Base-by-base conservation (phyloP, 1,140 invertebrate species). In the Zaprionus inermis region DNA sequence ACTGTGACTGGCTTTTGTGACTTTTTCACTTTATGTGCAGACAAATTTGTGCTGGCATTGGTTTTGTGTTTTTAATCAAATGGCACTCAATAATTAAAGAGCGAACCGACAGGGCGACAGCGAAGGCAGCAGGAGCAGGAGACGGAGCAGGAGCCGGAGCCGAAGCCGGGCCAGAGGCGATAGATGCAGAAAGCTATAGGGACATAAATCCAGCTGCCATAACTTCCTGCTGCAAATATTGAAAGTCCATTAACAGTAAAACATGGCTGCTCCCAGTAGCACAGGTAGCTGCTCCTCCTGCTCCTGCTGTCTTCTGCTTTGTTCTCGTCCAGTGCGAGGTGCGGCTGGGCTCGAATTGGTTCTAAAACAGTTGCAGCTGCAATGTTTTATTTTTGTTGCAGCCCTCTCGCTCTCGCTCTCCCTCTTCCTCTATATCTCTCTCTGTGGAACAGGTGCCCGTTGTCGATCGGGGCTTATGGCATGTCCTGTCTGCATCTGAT, bases 231-330 rank as follows among this genome's bases (percentile, higher is more conserved):
- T 67, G 80, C 74, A 84, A 84, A 88, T 89, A 88, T 88, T 63
- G 84, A 88, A 88, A 88, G 80, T 88, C 84, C 84, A 88, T 88
- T 88, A 88, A 88, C 84, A 89, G 84, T 80, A 79, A 88, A 89
- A 83, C 77, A 88, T 82, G 73, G 38, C 67, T 71, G 44, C 38
- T 51, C 49, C 72, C 30, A 32, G 52, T 34, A 67, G 68, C 2
- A 36, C 20, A 54, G 46, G 11, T 56, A 20, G 20, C 18, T 28
- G 24, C 24, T 64, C 28, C 38, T 34, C 5, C 5, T 22, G 16
- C 6, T 16, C 18, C 16, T 9, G 30, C 30, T 32, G 3, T 57
- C 32, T 36, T 38, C 65, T 51, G 46, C 41, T 52, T 67, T 77
- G 65, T 78, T 58, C 61, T 49, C 18, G n/a, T n/a, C n/a, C n/a